phyloP scores from a whole-genome alignment of 2,113 vertebrate genomes.

The Oreochromis tanganicae region DNA sequence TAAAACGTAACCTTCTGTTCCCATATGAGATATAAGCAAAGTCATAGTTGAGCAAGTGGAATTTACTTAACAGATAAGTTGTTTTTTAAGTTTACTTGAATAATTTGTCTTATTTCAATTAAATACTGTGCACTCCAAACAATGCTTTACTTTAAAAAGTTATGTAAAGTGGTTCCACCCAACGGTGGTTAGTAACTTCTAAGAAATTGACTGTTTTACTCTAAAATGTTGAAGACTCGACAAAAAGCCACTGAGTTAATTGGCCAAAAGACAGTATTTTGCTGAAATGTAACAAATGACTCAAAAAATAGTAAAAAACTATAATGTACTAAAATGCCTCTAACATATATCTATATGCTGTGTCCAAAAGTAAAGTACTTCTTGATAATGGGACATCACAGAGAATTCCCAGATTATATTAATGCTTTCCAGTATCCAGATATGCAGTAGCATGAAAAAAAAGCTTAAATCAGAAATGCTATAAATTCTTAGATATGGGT shows the following conservation, averaged over 20 bases:
- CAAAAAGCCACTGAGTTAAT: not conserved
- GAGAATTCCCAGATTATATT: not conserved
- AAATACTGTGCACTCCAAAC: not conserved
- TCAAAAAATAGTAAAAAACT: not conserved
- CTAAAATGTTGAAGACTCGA: not conserved
- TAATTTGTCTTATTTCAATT: not conserved
- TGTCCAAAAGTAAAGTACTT: not conserved
- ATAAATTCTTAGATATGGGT: not conserved
- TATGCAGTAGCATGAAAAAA: not conserved
- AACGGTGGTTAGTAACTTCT: not conserved
- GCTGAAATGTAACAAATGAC: not conserved
- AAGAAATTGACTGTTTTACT: not conserved
- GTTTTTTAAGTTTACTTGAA: not conserved
- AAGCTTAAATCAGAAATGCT: conserved; percentile 12
- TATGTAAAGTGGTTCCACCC: not conserved
- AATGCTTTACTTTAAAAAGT: not conserved
- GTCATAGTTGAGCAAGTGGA: not conserved
- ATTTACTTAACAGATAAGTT: not conserved
- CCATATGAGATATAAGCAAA: conserved; percentile 8
- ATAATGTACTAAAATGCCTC: not conserved
- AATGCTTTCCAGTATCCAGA: not conserved
- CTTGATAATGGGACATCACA: not conserved
- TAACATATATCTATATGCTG: not conserved
- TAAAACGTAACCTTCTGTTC: conserved; percentile 9
- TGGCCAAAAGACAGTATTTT: not conserved